Percentiles rank a stretch among this genome's conserved stretches.
Conservation (phyloP, 1,140 invertebrate genomes). For the Magallana gigas region DNA sequence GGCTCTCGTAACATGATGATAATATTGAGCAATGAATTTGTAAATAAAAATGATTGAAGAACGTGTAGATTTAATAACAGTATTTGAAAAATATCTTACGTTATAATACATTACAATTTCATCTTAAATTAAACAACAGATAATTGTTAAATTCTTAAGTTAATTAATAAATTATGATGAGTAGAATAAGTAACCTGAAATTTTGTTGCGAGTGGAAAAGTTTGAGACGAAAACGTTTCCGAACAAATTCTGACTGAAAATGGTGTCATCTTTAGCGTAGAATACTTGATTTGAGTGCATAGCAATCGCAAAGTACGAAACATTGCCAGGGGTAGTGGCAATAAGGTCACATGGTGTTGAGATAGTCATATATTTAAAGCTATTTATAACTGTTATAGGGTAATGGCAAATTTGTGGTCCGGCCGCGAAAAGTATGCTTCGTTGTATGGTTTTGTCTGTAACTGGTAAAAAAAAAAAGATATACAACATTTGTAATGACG, state of each 20-base stretch:
- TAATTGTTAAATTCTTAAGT: too few species aligned
- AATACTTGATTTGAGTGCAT: background rate
- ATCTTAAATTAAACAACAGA: too few species aligned
- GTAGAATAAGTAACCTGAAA: background rate
- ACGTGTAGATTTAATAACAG: too few species aligned
- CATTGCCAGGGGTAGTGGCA: background rate
- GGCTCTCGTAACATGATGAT: too few species aligned
- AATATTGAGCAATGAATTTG: too few species aligned
- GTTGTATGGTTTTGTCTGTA: background rate
- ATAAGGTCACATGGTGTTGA: background rate
- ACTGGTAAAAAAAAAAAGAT: background rate
- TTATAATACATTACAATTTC: too few species aligned
- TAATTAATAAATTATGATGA: too few species aligned
- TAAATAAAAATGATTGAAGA: too few species aligned
- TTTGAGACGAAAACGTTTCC: background rate
- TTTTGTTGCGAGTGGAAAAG: background rate
- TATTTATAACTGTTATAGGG: background rate
- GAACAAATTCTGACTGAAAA: constrained; percentile 1
- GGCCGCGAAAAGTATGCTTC: background rate
- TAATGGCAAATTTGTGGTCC: background rate
- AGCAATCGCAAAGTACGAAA: background rate
- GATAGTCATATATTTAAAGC: background rate
- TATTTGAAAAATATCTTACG: too few species aligned
- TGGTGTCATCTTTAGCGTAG: background rate
- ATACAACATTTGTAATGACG: too few species aligned